Evolutionary conservation across 2,797 vertebrate species (phyloP).

Genomic region (Ptychobarbus kaznakovi): DNA sequence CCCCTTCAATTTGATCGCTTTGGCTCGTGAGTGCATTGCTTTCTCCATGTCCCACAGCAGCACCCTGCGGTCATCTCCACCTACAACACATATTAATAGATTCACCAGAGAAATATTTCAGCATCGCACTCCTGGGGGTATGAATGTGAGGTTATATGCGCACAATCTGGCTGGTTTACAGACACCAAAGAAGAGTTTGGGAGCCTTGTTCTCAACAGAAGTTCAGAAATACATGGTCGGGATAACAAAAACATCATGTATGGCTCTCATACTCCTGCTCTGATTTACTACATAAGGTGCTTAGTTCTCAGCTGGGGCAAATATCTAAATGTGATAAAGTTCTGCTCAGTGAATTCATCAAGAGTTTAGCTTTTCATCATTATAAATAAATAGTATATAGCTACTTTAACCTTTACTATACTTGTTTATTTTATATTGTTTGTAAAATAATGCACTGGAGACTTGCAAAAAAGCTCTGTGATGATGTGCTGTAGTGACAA

Average conservation of each 20-base stretch:
- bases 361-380: background rate
- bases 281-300: background rate
- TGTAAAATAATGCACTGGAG: background rate
- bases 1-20: conserved; percentile 94
- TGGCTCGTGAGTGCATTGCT: conserved; percentile 90
- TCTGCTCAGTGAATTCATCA: no score
- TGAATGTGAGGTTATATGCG: background rate
- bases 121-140: background rate
- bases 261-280: background rate
- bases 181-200: background rate
- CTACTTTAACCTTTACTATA: background rate
- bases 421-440: background rate
- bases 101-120: background rate
- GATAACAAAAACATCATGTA: background rate
- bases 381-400: background rate
- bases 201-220: background rate
- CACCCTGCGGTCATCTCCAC: conserved; percentile 95
- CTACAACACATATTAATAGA: conserved; percentile 68
- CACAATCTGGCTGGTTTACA: background rate
- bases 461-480: background rate
- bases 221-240: background rate
- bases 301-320: background rate
- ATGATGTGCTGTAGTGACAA: background rate
- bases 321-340: background rate
- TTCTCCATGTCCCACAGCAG: conserved; percentile 98